Evolutionary conservation across 2,113 vertebrate genomes (phyloP).

Genomic region (Lasiurus cinereus): DNA sequence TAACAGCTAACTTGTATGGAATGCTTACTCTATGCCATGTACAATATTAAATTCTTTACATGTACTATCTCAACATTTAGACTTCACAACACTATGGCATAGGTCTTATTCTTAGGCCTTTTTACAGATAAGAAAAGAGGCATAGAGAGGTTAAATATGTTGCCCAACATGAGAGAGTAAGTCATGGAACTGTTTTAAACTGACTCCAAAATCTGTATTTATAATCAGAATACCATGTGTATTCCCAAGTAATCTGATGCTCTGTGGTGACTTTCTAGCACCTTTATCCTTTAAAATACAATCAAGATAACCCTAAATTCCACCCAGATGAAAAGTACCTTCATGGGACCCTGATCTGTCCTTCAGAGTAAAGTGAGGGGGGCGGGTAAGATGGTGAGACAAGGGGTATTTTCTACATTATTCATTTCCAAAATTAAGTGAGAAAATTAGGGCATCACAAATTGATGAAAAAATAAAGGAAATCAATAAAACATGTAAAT

Average conservation of each 20-base stretch:
- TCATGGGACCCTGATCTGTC: background rate
- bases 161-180: background rate
- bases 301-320: background rate
- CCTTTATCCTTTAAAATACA: slow-evolving; percentile 3
- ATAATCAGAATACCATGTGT: background rate
- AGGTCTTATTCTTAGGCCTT: background rate
- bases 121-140: slow-evolving; percentile 55
- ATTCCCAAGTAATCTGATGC: background rate
- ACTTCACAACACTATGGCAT: background rate
- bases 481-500: slow-evolving; percentile 40
- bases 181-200: slow-evolving; percentile 32
- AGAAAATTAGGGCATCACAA: background rate
- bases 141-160: background rate
- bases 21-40: background rate
- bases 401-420: background rate
- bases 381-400: background rate
- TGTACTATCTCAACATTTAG: slow-evolving; percentile 6
- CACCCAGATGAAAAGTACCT: background rate
- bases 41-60: background rate
- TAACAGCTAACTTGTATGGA: background rate
- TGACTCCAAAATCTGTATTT: slow-evolving; percentile 52
- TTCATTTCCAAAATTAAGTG: slow-evolving; percentile 47
- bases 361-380: slow-evolving; percentile 15
- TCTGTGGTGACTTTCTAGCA: slow-evolving; percentile 41
- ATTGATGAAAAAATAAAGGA: background rate